Percentiles rank a stretch among this genome's conserved stretches.
phyloP scores from a whole-genome alignment of 2,888 invertebrate species.

The Drosophila kuntzei region DNA sequence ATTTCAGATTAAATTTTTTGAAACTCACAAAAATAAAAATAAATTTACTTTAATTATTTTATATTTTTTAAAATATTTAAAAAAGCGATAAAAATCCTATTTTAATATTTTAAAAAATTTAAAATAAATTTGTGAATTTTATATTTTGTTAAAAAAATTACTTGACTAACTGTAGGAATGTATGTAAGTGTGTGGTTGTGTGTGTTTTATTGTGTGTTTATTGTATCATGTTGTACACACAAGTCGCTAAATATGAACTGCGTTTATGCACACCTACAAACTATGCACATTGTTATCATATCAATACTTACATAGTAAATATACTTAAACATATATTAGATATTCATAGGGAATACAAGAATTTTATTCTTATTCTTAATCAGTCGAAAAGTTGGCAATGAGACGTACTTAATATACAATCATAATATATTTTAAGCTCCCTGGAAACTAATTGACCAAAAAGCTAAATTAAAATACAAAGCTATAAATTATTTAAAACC shows the following conservation, averaged over 20 bases:
- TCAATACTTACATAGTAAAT: constrained; percentile 39
- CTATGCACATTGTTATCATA: constrained; percentile 21
- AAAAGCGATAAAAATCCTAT: no score
- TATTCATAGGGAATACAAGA: constrained; percentile 7
- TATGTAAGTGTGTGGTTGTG: constrained; percentile 31
- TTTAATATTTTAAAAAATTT: no score
- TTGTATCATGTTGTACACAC: constrained; percentile 26
- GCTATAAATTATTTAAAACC: constrained; percentile 1
- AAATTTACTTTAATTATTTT: no score
- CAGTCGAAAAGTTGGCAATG: not conserved
- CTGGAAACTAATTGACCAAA: not conserved
- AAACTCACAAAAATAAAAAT: no score
- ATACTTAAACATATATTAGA: constrained; percentile 17
- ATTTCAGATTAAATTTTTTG: no score
- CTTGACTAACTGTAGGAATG: not conserved
- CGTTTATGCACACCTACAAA: constrained; percentile 42
- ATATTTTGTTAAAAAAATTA: not conserved
- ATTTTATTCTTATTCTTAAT: constrained; percentile 2
- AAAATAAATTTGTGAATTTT: no score
- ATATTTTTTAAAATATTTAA: no score
- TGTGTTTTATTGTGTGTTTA: constrained; percentile 7
- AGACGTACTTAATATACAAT: constrained; percentile 8
- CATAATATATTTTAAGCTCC: not conserved
- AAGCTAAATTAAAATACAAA: constrained; percentile 6
- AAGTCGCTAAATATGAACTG: constrained; percentile 54